A percentile compares a stretch with the other conserved stretches of the same genome.
These are phyloP conservation scores for Alosa sapidissima DNA, from an alignment of 2,797 vertebrate species.

Conservation along the genomic window DNA sequence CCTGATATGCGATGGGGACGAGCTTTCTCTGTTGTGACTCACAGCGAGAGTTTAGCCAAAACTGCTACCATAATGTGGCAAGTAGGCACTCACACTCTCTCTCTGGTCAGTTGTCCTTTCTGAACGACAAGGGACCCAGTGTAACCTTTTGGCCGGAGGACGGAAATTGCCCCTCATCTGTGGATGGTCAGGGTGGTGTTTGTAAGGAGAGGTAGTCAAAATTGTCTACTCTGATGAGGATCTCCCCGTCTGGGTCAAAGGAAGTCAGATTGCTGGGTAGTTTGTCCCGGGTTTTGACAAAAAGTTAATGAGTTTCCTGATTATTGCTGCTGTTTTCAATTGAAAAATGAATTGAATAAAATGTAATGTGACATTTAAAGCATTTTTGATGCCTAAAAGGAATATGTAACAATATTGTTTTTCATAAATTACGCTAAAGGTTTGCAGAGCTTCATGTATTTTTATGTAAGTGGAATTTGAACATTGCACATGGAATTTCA, in stretches of 20 bases:
- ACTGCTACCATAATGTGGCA: conserved; percentile 63
- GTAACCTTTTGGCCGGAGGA: conserved; percentile 63
- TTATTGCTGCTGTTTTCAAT: not conserved
- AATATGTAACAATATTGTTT: too few species aligned
- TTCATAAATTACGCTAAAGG: too few species aligned
- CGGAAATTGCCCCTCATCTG: conserved; percentile 59
- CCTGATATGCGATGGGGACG: conserved; percentile 53
- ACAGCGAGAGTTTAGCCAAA: conserved; percentile 64
- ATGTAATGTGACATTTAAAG: not conserved
- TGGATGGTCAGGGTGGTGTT: conserved; percentile 39
- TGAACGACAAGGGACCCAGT: conserved; percentile 61
- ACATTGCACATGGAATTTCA: not conserved
- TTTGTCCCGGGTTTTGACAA: conserved; percentile 33
- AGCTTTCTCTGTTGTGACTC: conserved; percentile 68
- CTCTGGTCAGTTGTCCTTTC: conserved; percentile 54
- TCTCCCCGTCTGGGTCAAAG: conserved; percentile 43
- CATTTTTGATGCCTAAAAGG: not conserved
- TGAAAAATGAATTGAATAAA: too few species aligned
- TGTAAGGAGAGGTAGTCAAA: not conserved
- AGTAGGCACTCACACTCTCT: conserved; percentile 60
- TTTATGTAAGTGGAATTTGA: not conserved
- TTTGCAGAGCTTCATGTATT: not conserved
- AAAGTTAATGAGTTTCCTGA: conserved; percentile 39
- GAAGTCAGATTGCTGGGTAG: conserved; percentile 37
- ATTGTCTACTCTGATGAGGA: conserved; percentile 42